A percentile compares a stretch with the other conserved stretches of the same genome.
Evolutionary conservation across 2,888 invertebrate species (phyloP).

Genomic region (Caenorhabditis wallacei): DNA sequence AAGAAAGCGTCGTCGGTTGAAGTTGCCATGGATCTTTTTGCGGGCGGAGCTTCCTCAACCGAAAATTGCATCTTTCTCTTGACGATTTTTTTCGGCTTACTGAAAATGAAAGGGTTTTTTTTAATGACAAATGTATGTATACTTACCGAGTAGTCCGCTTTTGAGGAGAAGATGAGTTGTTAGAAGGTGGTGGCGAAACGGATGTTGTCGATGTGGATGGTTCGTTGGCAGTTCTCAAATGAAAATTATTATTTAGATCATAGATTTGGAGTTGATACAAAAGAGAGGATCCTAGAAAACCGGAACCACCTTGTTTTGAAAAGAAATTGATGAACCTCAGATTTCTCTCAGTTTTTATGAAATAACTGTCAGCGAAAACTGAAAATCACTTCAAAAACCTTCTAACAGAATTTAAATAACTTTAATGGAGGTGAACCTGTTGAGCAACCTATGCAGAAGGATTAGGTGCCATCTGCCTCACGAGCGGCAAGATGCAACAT

Average conservation of each 20-base stretch:
- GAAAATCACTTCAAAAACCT: no score
- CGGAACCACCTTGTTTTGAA: no score
- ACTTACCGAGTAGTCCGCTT: not conserved
- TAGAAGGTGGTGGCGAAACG: not conserved
- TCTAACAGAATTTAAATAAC: no score
- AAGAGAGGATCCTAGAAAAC: no score
- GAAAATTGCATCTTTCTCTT: conserved; percentile 16
- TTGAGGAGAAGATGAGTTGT: not conserved
- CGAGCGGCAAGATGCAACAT: no score
- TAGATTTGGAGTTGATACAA: not conserved
- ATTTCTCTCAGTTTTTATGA: no score
- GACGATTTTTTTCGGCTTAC: not conserved
- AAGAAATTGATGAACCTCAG: no score
- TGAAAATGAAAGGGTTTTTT: conserved; percentile 10
- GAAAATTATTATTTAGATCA: not conserved
- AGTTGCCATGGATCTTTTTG: conserved; percentile 39
- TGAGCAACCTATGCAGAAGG: no score
- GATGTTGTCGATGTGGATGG: not conserved
- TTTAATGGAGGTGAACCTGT: no score
- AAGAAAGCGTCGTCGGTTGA: conserved; percentile 29
- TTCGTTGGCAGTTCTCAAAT: conserved; percentile 7
- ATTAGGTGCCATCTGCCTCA: no score
- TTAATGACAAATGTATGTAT: not conserved
- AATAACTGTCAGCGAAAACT: no score
- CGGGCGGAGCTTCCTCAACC: conserved; percentile 5